Percentiles rank a stretch among this genome's conserved stretches.
These are phyloP conservation scores for Mirza zaza DNA, from an alignment of 2,113 vertebrate genomes.

Conservation along the genomic window DNA sequence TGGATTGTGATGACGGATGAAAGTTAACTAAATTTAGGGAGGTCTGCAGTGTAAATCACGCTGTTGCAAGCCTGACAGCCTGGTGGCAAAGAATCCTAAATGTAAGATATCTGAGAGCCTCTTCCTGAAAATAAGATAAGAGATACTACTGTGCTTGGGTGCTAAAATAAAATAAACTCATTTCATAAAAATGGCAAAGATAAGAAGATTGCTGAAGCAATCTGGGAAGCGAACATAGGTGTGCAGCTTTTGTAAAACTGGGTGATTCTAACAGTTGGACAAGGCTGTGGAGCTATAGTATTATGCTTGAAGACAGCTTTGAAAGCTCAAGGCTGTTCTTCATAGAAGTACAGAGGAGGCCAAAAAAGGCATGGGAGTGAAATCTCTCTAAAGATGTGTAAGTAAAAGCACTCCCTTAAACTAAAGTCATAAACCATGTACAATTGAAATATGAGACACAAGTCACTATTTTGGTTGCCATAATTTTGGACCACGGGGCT, in stretches of 20 bases:
- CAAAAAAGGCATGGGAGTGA: not conserved
- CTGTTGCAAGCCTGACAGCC: not conserved
- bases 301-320: not conserved
- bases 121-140: constrained; percentile 32
- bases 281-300: not conserved
- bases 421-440: constrained; percentile 47
- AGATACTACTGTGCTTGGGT: not conserved
- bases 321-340: constrained; percentile 48
- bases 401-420: constrained; percentile 2
- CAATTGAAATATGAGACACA: constrained; percentile 65
- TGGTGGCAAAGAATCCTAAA: not conserved
- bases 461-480: constrained; percentile 56
- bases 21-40: not conserved
- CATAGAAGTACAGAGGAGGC: not conserved
- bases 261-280: not conserved
- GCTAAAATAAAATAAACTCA: constrained; percentile 39
- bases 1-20: not conserved
- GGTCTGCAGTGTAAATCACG: not conserved
- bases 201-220: constrained; percentile 10
- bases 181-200: constrained; percentile 59
- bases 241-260: constrained; percentile 36
- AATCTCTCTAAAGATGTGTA: not conserved
- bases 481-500: constrained; percentile 46
- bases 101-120: not conserved
- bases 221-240: not conserved